Percentiles rank a stretch among this genome's conserved stretches.
Evolutionary conservation across 1,140 invertebrate species (phyloP).

Genomic region (Bombus superbus): DNA sequence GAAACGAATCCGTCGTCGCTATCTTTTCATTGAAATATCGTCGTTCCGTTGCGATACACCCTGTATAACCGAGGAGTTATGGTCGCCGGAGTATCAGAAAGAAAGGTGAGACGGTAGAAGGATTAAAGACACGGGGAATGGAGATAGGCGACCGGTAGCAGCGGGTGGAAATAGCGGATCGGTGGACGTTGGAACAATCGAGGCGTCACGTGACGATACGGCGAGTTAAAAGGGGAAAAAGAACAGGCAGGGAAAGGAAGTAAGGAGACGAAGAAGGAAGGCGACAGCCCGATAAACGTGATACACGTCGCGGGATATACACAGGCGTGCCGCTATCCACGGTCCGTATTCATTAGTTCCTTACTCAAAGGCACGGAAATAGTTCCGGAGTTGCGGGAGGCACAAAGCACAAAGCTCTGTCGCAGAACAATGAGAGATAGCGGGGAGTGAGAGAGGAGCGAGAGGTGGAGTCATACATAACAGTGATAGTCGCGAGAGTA

Average conservation of each 20-base stretch:
- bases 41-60: neutral
- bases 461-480: constrained; percentile 48
- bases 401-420: constrained; percentile 82
- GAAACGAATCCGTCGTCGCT: neutral
- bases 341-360: constrained; percentile 82
- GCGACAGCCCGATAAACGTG: constrained; percentile 63
- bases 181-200: constrained; percentile 30
- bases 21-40: neutral
- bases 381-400: constrained; percentile 80
- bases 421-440: constrained; percentile 80
- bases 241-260: constrained; percentile 41
- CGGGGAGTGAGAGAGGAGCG: constrained; percentile 56
- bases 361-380: constrained; percentile 82
- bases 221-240: constrained; percentile 32
- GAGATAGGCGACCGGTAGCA: constrained; percentile 4
- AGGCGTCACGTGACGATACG: constrained; percentile 37
- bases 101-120: neutral
- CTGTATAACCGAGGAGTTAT: neutral
- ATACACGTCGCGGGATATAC: constrained; percentile 65
- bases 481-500: constrained; percentile 63
- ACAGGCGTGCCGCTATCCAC: constrained; percentile 62
- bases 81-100: neutral
- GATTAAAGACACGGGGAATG: constrained; percentile 16
- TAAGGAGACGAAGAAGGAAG: constrained; percentile 52
- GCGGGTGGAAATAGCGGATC: neutral